Percentiles rank a stretch among this genome's conserved stretches.
Evolutionary conservation across 1,140 invertebrate genomes (phyloP).

Genomic region (Maniola jurtina): DNA sequence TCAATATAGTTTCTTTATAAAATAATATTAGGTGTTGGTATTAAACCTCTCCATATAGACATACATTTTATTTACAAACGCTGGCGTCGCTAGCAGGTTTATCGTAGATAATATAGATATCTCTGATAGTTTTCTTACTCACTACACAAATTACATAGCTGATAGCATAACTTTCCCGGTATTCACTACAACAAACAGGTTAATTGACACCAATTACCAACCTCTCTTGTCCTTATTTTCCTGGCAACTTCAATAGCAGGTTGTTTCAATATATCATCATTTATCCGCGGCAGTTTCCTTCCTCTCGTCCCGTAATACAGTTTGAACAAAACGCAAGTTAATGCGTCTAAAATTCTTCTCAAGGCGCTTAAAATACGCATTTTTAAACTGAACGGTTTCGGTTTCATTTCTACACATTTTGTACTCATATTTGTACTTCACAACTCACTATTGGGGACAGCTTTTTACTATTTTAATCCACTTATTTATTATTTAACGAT

Average conservation of each 20-base stretch:
- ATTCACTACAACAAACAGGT: too few relatives aligned
- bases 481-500: too few relatives aligned
- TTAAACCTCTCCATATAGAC: too few relatives aligned
- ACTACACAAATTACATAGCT: too few relatives aligned
- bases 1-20: too few relatives aligned
- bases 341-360: slow-evolving; percentile 77
- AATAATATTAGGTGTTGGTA: too few relatives aligned
- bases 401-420: slow-evolving; percentile 21
- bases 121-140: not conserved
- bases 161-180: too few relatives aligned
- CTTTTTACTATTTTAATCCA: too few relatives aligned
- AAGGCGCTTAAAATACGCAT: slow-evolving; percentile 68
- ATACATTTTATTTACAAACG: too few relatives aligned
- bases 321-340: slow-evolving; percentile 80
- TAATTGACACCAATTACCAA: slow-evolving; percentile 79
- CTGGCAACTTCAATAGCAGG: slow-evolving; percentile 85
- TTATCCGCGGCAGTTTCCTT: slow-evolving; percentile 84
- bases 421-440: slow-evolving; percentile 12
- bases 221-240: slow-evolving; percentile 89
- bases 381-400: slow-evolving; percentile 41
- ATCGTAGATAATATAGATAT: not conserved
- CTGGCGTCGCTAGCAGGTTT: not conserved
- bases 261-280: slow-evolving; percentile 85
- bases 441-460: not conserved
- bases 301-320: slow-evolving; percentile 81